Evolutionary conservation across 2,888 invertebrate species (phyloP), one percentile per base, ranked within the genome.

Genomic region (Eugnorisma glareosa): DNA sequence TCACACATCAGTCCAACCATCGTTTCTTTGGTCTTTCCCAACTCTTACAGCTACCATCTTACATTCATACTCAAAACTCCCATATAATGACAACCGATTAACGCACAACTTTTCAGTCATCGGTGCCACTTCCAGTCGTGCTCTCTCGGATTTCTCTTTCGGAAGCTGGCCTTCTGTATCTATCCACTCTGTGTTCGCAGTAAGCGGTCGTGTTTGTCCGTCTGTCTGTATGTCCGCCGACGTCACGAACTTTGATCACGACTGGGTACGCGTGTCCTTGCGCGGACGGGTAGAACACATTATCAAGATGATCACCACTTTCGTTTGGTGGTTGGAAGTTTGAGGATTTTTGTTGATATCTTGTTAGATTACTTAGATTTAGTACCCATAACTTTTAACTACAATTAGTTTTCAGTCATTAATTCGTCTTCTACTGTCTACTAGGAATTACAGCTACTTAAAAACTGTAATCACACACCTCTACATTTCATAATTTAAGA

Each of bases 171-270:
- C 51, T 73, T 73, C 73, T 67, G 73, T 31, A 40, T 40, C 28
- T 7, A 24, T 18, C 24, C 24, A 40, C 37, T 73, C 28, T 73
- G 24, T 73, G 31, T 40, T 6, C 18, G 43, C 70, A 71, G 37
- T n/a, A 48, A 67, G 21, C 57, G 37, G 81, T 89, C 89, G 89
- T 87, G 86, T 87, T 76, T 78, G 83, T 83, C 80, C 81, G 77
- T 79, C 75, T 77, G 85, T 85, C 79, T 83, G 82, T 82, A 78
- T 84, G 83, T 83, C 81, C 73, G 84, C 88, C 89, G 89, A 88
- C 89, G 81, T 89, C 90, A 90, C 90, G 90, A 89, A 70, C 51
- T 61, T n/a, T 28, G 43, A 86, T 88, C 89, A 89, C 89, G 88
- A 88, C 45, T n/a, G 69, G 28, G 35, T 81, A 82, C 78, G 81